Percentiles rank a stretch among this genome's conserved stretches.
Conservation (phyloP, 2,888 invertebrate genomes). For the Neria commutata region DNA sequence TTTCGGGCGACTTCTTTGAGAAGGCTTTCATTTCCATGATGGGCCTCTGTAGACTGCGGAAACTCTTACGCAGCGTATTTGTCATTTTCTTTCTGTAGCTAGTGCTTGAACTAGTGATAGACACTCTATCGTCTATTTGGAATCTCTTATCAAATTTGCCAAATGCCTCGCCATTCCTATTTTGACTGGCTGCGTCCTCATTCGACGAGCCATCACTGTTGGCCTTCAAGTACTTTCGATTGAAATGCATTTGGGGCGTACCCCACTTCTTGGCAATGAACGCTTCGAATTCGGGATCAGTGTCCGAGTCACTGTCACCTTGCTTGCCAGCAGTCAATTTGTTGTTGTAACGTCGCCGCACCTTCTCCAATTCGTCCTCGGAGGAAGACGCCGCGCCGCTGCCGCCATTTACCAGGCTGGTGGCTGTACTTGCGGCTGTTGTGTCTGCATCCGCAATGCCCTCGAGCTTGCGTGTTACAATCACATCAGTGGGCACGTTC, state of each 20-base stretch:
- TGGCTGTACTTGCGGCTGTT: constrained; percentile 16
- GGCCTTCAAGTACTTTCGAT: constrained; percentile 54
- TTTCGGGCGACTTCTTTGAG: constrained; percentile 40
- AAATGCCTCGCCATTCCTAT: constrained; percentile 4
- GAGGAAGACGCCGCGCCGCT: constrained; percentile 20
- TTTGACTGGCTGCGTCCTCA: constrained; percentile 29
- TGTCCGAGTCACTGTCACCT: constrained; percentile 38
- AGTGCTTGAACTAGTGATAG: constrained; percentile 48
- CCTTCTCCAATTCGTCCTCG: constrained; percentile 32
- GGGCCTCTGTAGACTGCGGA: constrained; percentile 52
- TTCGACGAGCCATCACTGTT: constrained; percentile 39
- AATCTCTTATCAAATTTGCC: constrained; percentile 7
- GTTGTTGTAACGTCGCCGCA: constrained; percentile 26
- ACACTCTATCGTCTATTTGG: constrained; percentile 46
- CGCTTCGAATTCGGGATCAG: constrained; percentile 43
- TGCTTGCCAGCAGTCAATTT: constrained; percentile 6
- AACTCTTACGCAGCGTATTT: constrained; percentile 51
- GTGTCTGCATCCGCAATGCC: constrained; percentile 32
- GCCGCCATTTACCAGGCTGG: constrained; percentile 20
- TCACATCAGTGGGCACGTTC: constrained; percentile 50
- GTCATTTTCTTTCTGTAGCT: constrained; percentile 55
- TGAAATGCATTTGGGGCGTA: constrained; percentile 57
- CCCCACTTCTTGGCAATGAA: constrained; percentile 56
- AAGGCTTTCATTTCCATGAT: constrained; percentile 54
- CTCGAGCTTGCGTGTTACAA: constrained; percentile 51